These are phyloP conservation scores for Philonicus albiceps DNA, from an alignment of 2,888 invertebrate species.

Conservation along the genomic window DNA sequence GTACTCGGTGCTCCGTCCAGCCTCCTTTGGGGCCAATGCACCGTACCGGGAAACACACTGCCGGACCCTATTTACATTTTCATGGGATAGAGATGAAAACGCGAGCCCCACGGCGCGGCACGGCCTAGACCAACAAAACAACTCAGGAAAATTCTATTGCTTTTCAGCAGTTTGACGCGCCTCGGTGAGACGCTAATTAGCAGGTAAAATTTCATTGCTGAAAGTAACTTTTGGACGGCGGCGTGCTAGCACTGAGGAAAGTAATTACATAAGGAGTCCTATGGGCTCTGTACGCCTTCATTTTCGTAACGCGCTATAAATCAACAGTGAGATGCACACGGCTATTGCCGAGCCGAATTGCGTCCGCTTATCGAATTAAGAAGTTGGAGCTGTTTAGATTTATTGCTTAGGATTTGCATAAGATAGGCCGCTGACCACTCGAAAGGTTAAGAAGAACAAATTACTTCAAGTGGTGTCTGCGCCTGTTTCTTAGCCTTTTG, in stretches of 20 bases:
- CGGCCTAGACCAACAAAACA: neutral
- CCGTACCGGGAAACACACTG: neutral
- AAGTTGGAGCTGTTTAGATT: neutral
- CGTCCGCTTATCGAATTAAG: neutral
- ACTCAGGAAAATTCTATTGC: neutral
- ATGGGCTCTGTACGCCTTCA: neutral
- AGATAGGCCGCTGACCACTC: neutral
- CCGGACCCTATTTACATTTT: conserved; percentile 9
- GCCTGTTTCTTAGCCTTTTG: neutral
- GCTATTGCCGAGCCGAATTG: neutral
- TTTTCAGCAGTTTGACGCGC: neutral
- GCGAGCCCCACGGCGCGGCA: neutral
- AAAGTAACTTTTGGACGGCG: conserved; percentile 1
- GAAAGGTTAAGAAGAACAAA: neutral
- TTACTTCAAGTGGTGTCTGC: neutral
- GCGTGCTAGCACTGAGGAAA: neutral
- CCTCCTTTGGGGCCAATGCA: conserved; percentile 17
- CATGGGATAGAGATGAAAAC: neutral
- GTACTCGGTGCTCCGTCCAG: neutral
- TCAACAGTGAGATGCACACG: neutral
- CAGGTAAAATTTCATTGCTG: conserved; percentile 23
- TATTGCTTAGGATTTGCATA: conserved; percentile 3
- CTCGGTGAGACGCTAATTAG: conserved; percentile 14
- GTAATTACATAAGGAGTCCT: conserved; percentile 12
- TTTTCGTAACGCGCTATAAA: conserved; percentile 2